These are phyloP conservation scores for Crambe crambe DNA, from an alignment of 37 sponge, comb jelly and placozoan genomes.

Conservation along the genomic window DNA sequence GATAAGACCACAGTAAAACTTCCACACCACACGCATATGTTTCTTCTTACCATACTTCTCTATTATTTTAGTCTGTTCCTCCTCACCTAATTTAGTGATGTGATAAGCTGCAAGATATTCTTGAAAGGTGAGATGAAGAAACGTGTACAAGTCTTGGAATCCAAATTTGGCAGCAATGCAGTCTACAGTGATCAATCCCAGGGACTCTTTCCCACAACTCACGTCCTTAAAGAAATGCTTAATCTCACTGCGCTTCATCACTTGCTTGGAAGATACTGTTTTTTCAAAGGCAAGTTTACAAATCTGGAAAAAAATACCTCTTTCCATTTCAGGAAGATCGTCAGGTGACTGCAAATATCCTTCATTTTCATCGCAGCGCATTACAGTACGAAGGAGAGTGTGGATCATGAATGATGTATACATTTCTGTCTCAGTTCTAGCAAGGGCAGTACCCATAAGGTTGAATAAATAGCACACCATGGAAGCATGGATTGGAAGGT, in stretches of 20 bases:
- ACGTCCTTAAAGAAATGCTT: not conserved
- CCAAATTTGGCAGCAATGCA: not conserved
- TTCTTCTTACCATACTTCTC: not conserved
- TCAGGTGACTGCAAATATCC: not conserved
- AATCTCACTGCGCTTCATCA: not conserved
- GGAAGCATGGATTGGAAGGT: slow-evolving; percentile 28
- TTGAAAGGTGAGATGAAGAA: slow-evolving; percentile 27
- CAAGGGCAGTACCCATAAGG: not conserved
- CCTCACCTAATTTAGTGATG: not conserved
- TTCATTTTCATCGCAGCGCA: not conserved
- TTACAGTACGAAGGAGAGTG: not conserved
- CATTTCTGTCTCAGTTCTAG: slow-evolving; percentile 34
- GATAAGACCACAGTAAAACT: slow-evolving; percentile 27
- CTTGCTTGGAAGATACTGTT: not conserved
- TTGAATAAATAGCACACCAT: slow-evolving; percentile 21
- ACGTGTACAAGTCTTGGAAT: not conserved
- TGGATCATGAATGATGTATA: slow-evolving; percentile 1
- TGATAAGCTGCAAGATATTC: slow-evolving; percentile 33
- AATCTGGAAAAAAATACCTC: not conserved
- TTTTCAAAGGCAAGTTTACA: slow-evolving; percentile 13
- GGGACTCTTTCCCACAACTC: not conserved
- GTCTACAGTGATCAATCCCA: slow-evolving; percentile 16
- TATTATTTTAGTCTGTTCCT: not conserved
- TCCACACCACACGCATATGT: slow-evolving; percentile 23
- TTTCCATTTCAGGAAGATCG: not conserved